Evolutionary conservation across 64 coral and sea anemone species (phyloP).

Genomic region (Anthopleura sola): DNA sequence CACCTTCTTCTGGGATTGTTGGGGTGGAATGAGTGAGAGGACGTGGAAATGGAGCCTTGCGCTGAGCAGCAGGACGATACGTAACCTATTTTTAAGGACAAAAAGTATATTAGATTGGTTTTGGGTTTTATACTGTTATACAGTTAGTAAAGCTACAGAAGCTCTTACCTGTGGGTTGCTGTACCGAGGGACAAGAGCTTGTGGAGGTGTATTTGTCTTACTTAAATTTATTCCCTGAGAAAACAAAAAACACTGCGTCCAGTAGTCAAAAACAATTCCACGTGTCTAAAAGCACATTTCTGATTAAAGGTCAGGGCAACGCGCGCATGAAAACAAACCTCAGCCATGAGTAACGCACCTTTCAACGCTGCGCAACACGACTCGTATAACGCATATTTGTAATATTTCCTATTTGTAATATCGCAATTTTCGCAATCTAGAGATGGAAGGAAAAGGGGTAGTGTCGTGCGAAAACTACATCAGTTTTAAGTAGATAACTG

Average conservation of each 20-base stretch:
- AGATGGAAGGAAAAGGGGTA: too few species aligned
- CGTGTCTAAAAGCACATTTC: too few species aligned
- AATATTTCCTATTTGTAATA: too few species aligned
- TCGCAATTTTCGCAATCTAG: too few species aligned
- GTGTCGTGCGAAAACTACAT: too few species aligned
- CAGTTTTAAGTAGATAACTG: too few species aligned
- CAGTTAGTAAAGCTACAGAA: not conserved
- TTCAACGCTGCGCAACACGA: too few species aligned
- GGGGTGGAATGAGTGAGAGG: slow-evolving; percentile 26
- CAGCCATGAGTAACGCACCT: too few species aligned
- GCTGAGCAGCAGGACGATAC: not conserved
- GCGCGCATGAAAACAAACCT: not conserved
- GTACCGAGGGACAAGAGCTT: slow-evolving; percentile 7
- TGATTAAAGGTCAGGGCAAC: not conserved
- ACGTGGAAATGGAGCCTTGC: slow-evolving; percentile 9
- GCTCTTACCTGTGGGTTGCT: not conserved
- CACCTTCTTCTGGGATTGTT: slow-evolving; percentile 23
- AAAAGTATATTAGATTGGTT: too few species aligned
- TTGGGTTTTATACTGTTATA: not conserved
- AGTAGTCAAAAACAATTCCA: too few species aligned
- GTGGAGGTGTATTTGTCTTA: not conserved
- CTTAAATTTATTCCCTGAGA: not conserved
- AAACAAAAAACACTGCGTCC: not conserved
- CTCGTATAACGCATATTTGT: too few species aligned
- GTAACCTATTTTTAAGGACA: not conserved